Evolutionary conservation across 2,113 vertebrate genomes (phyloP).

Genomic region (Anguilla rostrata): DNA sequence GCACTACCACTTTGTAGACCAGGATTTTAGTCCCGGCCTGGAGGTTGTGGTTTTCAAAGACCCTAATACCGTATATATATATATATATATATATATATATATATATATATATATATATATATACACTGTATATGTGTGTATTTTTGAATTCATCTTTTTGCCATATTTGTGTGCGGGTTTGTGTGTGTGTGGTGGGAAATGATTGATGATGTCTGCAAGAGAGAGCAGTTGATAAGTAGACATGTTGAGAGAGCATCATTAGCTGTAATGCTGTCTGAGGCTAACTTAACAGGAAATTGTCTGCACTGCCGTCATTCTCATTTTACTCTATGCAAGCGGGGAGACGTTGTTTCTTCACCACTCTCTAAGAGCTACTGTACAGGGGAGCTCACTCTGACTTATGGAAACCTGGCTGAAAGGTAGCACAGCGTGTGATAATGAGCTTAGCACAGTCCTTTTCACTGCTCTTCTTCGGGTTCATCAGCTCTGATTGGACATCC

Average conservation of each 20-base stretch:
- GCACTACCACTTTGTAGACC: too few species aligned
- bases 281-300: constrained; percentile 49
- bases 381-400: neutral
- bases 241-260: constrained; percentile 60
- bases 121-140: neutral
- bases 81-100: neutral
- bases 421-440: neutral
- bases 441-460: neutral
- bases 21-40: too few species aligned
- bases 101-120: neutral
- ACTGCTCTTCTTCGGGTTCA: neutral
- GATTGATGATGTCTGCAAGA: neutral
- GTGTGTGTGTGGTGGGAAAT: neutral
- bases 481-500: too few species aligned
- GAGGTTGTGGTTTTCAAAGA: too few species aligned
- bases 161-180: neutral
- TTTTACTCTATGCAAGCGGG: neutral
- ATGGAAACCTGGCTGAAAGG: neutral
- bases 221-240: neutral
- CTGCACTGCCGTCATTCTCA: constrained; percentile 46
- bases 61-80: neutral
- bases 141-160: too few species aligned
- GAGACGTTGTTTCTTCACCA: neutral
- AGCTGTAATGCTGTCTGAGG: constrained; percentile 63
- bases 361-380: neutral